Base-by-base conservation (phyloP, 1,140 invertebrate genomes). In the Galendromus occidentalis region DNA sequence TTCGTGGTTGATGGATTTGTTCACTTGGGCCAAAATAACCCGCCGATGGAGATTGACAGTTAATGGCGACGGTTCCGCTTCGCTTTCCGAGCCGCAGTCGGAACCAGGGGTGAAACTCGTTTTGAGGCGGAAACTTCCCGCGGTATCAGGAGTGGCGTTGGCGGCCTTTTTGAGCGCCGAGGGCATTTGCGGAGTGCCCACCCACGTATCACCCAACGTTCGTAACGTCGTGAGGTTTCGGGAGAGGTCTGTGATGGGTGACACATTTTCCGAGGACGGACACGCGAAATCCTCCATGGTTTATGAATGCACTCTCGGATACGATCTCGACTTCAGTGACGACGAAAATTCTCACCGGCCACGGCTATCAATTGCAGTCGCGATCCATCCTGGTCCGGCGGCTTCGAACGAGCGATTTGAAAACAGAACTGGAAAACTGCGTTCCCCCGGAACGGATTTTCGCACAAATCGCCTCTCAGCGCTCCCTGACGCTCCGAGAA, bases 21-120 rank as follows among this genome's bases (percentile, higher is more conserved):
- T 25, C 1, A 25, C 12, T 25, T 59, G 51, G 12, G 25, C 22
- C 14, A 59, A 1, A 6, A 59, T 17, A 22, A 33, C 51, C 5
- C 51, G 12, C 33, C 20, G 12, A 22, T 33, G 51, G 25, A 59
- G 33, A 22, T 25, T 59, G 25, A 59, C 51, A 29, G 51, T 18
- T 18, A 59, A 22, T 1, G 51, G 51, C 25, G 51, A 59, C 9
- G 51, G 51, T 33, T 59, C 51, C 20, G 51, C 51, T 59, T 59
- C 51, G 20, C 51, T 59, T 59, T 59, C 51, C n/a, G 51, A 59
- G 33, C 51, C 25, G 51, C 51, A 59, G 25, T 59, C 51, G 2
- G 51, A 59, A 22, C 25, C 51, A 59, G 51, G 51, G 25, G 51
- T 59, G 33, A 59, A 33, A 25, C n/a, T n/a, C n/a, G 22, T 33